These are phyloP conservation scores for Mylabris phalerata DNA, from an alignment of 1,140 invertebrate species.

Conservation along the genomic window DNA sequence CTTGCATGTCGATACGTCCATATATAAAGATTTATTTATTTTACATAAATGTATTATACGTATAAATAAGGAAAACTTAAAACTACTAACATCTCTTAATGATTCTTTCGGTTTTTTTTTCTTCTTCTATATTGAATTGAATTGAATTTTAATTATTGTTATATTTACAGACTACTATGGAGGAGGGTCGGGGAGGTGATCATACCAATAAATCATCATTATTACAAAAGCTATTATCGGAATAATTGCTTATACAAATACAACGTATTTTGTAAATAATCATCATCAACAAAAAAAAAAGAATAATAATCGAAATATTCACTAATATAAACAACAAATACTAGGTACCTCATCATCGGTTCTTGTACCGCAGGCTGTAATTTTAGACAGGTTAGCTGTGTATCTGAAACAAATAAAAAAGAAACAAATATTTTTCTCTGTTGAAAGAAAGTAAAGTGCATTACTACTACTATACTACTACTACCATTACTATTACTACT, in stretches of 20 bases:
- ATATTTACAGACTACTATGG: conserved; percentile 62
- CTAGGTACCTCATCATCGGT: conserved; percentile 44
- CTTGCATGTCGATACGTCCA: conserved; percentile 19
- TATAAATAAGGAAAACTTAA: neutral
- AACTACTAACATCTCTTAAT: no score
- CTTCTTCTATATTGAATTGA: no score
- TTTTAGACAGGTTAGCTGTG: conserved; percentile 43
- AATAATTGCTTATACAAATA: conserved; percentile 49
- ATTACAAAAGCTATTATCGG: conserved; percentile 69
- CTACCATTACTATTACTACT: no score
- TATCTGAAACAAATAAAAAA: conserved; percentile 21
- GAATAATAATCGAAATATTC: conserved; percentile 33
- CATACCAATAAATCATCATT: conserved; percentile 56
- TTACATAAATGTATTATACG: neutral
- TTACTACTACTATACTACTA: conserved; percentile 38
- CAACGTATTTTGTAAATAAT: no score
- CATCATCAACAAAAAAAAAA: no score
- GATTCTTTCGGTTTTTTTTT: no score
- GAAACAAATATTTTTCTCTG: no score
- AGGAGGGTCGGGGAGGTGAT: conserved; percentile 61
- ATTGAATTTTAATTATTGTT: neutral
- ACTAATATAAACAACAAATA: conserved; percentile 38
- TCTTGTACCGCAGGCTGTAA: conserved; percentile 44
- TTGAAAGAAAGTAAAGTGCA: conserved; percentile 32
- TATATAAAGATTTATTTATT: neutral